Conservation (phyloP, 1,140 invertebrate species). For the Temnothorax nylanderi region DNA sequence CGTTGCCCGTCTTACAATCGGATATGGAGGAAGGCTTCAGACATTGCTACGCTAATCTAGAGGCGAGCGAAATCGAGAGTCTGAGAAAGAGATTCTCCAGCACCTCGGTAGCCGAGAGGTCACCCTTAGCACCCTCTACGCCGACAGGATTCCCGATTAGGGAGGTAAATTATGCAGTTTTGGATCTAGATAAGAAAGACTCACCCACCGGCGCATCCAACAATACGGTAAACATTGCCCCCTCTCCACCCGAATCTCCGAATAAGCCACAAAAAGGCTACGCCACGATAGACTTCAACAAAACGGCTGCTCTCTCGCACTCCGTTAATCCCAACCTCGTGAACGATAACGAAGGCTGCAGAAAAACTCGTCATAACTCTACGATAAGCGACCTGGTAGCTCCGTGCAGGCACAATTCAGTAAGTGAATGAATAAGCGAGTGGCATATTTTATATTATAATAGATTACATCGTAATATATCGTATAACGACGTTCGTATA, state of each 20-base stretch:
- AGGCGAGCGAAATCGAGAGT: constrained; percentile 87
- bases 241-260: constrained; percentile 86
- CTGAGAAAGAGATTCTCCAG: constrained; percentile 81
- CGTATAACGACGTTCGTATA: constrained; percentile 34
- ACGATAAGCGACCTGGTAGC: constrained; percentile 86
- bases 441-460: constrained; percentile 77
- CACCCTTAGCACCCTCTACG: constrained; percentile 83
- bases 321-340: constrained; percentile 86
- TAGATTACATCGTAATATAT: constrained; percentile 6
- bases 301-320: constrained; percentile 94
- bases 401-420: constrained; percentile 85
- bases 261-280: constrained; percentile 90
- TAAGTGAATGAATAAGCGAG: constrained; percentile 88
- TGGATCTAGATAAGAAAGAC: constrained; percentile 89
- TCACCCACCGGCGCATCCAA: constrained; percentile 68
- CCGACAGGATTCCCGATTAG: constrained; percentile 83
- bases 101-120: constrained; percentile 82
- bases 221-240: constrained; percentile 64
- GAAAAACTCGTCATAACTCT: constrained; percentile 89
- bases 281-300: constrained; percentile 97
- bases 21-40: constrained; percentile 81
- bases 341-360: constrained; percentile 86
- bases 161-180: constrained; percentile 91
- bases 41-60: constrained; percentile 89
- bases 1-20: constrained; percentile 68